Percentiles rank a stretch among this genome's conserved stretches.
phyloP scores from a whole-genome alignment of 2,113 vertebrate genomes.

The Indicator indicator region DNA sequence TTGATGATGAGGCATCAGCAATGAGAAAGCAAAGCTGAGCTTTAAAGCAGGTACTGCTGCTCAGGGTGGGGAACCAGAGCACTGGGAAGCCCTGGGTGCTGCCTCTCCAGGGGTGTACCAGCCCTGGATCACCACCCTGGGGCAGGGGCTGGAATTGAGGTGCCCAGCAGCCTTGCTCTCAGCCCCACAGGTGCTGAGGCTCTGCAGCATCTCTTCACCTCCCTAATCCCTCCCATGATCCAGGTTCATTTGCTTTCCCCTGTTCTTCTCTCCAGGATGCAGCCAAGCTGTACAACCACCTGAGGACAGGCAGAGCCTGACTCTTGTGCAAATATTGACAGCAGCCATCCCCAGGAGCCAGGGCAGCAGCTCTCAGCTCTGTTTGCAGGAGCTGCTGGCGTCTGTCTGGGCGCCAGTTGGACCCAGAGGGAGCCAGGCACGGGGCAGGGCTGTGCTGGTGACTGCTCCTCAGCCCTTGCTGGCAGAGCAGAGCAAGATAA shows the following conservation, averaged over 20 bases:
- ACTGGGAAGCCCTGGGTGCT: fast-evolving
- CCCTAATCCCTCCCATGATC: fast-evolving
- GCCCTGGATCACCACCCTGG: not conserved
- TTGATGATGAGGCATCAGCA: fast-evolving
- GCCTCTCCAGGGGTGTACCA: not conserved
- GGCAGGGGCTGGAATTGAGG: not conserved
- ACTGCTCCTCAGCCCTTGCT: not conserved
- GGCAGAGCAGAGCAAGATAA: fast-evolving
- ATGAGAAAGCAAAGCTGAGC: fast-evolving
- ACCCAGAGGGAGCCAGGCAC: fast-evolving
- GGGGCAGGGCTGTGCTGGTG: not conserved
- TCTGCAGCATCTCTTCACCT: not conserved
- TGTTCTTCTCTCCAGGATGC: not conserved
- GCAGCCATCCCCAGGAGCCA: not conserved
- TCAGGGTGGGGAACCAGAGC: fast-evolving
- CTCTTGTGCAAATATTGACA: not conserved
- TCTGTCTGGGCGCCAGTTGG: not conserved
- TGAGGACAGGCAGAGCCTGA: fast-evolving
- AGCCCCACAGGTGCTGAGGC: fast-evolving
- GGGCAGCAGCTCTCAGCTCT: not conserved
- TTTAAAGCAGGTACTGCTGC: not conserved
- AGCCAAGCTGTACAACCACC: not conserved
- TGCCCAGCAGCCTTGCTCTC: not conserved
- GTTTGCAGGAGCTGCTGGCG: not conserved
- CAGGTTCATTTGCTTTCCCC: not conserved